These are phyloP conservation scores for Mobula hypostoma DNA, from an alignment of 2,113 vertebrate genomes.

Conservation along the genomic window DNA sequence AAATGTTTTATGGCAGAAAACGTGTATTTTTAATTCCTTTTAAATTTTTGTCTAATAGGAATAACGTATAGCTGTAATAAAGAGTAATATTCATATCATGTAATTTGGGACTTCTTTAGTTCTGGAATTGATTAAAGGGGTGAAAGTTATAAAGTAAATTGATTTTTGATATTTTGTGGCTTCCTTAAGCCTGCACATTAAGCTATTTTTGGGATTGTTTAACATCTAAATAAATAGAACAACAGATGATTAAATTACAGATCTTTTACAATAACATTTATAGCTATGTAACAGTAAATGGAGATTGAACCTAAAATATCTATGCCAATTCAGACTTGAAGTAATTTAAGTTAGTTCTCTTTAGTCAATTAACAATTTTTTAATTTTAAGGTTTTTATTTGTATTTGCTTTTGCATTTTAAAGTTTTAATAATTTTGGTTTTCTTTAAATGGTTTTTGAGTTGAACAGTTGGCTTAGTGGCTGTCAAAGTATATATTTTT, in stretches of 20 bases:
- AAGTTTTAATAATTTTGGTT: no score
- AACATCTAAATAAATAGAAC: background rate
- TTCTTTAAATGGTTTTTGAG: no score
- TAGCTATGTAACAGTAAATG: background rate
- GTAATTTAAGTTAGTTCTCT: no score
- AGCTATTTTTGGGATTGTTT: no score
- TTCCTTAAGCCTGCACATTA: no score
- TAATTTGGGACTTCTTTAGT: background rate
- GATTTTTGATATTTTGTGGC: no score
- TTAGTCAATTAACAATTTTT: no score
- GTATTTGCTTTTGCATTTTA: no score
- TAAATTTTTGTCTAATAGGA: background rate
- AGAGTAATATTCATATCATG: background rate
- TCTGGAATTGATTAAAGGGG: background rate
- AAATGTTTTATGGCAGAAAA: conserved; percentile 1
- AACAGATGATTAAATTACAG: background rate
- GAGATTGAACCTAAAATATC: background rate
- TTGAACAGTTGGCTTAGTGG: no score
- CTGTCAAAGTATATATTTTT: no score
- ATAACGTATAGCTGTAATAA: background rate
- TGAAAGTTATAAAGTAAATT: background rate
- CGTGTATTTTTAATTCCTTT: background rate
- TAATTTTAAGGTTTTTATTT: no score
- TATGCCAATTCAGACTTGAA: no score
- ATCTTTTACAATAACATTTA: background rate